Conservation (phyloP, 2,113 vertebrate genomes). For the Elachura formosa region DNA sequence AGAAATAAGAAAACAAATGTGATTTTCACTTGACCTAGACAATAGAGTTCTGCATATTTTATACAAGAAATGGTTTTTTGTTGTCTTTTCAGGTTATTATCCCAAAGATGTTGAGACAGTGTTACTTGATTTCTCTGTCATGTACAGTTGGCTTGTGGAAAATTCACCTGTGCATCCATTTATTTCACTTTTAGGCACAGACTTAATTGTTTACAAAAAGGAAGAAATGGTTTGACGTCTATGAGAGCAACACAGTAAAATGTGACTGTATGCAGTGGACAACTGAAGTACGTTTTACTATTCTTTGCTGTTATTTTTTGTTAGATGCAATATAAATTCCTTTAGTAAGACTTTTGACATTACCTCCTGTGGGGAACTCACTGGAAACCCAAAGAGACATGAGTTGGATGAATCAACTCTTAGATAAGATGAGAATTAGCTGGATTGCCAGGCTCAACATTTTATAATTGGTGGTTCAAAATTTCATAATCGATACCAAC, state of each 20-base stretch:
- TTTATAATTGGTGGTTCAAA: not conserved
- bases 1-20: not conserved
- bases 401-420: not conserved
- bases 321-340: not conserved
- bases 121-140: not conserved
- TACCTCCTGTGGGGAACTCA: not conserved
- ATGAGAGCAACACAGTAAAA: not conserved
- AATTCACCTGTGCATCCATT: not conserved
- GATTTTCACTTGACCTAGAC: not conserved
- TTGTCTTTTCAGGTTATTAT: not conserved
- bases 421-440: not conserved
- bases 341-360: not conserved
- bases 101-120: not conserved
- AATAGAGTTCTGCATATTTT: not conserved
- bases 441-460: not conserved
- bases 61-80: accelerated
- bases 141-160: not conserved
- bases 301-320: not conserved
- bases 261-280: not conserved
- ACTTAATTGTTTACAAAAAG: not conserved
- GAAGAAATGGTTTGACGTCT: not conserved
- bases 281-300: not conserved
- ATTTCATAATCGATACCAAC: no score
- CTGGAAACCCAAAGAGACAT: not conserved
- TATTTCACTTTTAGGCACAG: not conserved